Base-by-base conservation (phyloP, 2,888 invertebrate genomes). In the Pristionchus entomophagus region DNA sequence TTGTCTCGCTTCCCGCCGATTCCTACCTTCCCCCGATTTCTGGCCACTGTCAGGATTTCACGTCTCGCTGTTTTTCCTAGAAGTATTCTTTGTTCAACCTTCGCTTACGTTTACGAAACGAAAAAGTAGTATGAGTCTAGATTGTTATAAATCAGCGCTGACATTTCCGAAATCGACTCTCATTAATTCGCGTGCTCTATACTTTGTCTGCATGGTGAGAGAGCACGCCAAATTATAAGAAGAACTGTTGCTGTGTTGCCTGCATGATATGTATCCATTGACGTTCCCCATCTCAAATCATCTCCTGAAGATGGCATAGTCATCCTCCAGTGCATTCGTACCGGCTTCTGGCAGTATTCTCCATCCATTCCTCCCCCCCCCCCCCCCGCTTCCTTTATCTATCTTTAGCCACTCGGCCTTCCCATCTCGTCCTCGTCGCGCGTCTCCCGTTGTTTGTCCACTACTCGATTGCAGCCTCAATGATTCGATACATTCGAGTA, bases 391-490 rank as follows among this genome's bases (percentile, higher is more conserved):
- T 35, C n/a, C 53, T 51, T 80, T 78, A 45, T 80, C 80, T 80
- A 51, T 80, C 80, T 80, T 80, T 80, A 51, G 51, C 80, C 56
- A 8, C 26, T 26, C 45, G 38, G n/a, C 41, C 38, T 41, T 41
- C 38, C 10, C 38, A 35, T 38, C 49, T 45, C 49, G 35, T 80
- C 26, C 26, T 26, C 45, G 38, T 45, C 41, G 19, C 73, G n/a
- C 38, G 5, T 69, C 69, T 38, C 49, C 26, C 49, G 35, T 80
- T 80, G 53, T 80, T 56, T 80, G 53, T 80, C 80, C 56, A 73
- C 73, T 73, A 73, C 73, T 73, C 73, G 73, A 73, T 73, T 73
- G 73, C 73, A 73, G 41, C 2, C 73, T 22, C 41, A n/a, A n/a
- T n/a, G 73, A 73, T 19, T 73, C 26, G 73, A 73, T n/a, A 73